Percentiles rank a stretch among this genome's conserved stretches.
Evolutionary conservation across 2,888 invertebrate genomes (phyloP).

Genomic region (Tipula confusa): DNA sequence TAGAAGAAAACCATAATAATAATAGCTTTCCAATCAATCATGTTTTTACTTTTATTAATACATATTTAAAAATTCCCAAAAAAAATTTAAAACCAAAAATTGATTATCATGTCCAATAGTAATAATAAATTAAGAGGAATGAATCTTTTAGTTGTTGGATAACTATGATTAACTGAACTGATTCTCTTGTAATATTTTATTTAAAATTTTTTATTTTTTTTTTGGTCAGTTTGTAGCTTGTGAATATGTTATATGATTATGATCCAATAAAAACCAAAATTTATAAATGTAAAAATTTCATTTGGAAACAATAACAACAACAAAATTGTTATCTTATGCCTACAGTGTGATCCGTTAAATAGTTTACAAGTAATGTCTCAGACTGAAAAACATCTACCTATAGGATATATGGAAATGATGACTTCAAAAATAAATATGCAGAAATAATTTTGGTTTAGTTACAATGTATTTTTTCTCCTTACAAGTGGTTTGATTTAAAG

Average conservation of each 20-base stretch:
- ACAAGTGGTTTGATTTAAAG: too few relatives aligned
- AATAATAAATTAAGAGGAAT: conserved; percentile 25
- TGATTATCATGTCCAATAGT: conserved; percentile 25
- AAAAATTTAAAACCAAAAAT: not conserved
- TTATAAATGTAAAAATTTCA: not conserved
- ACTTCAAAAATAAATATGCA: too few relatives aligned
- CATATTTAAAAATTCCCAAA: not conserved
- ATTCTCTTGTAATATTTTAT: not conserved
- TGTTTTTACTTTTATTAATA: not conserved
- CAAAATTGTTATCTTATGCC: conserved; percentile 13
- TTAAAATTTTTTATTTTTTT: not conserved
- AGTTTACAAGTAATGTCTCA: too few relatives aligned
- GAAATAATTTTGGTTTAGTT: too few relatives aligned
- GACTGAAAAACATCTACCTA: too few relatives aligned
- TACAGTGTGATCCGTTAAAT: too few relatives aligned
- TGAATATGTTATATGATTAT: not conserved
- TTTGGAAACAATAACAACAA: not conserved
- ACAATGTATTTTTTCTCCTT: too few relatives aligned
- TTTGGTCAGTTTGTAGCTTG: not conserved
- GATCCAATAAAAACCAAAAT: not conserved
- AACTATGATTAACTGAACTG: conserved; percentile 25
- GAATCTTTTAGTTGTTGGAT: conserved; percentile 6
- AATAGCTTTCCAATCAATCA: conserved; percentile 9
- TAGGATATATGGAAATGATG: too few relatives aligned
- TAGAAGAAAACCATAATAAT: not conserved